A percentile compares a stretch with the other conserved stretches of the same genome.
These are phyloP conservation scores for Danio rerio DNA, from an alignment of 2,113 vertebrate genomes.

Conservation along the genomic window GRCz12tu NC_133182.1:34141001-34141500, in stretches of 20 bases:
- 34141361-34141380: too few species aligned
- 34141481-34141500: too few species aligned
- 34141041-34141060: conserved; percentile 56
- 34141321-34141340: too few species aligned
- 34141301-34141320: too few species aligned
- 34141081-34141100: conserved; percentile 41
- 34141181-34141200: conserved; percentile 22
- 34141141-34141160: conserved; percentile 57
- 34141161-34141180: conserved; percentile 32
- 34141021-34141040: conserved; percentile 36
- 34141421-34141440: too few species aligned
- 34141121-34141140: conserved; percentile 42
- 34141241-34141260: neutral
- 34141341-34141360: too few species aligned
- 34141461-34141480: too few species aligned
- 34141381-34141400: too few species aligned
- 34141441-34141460: too few species aligned
- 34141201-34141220: conserved; percentile 16
- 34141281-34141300: too few species aligned
- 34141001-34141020: conserved; percentile 54
- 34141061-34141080: conserved; percentile 52
- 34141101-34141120: conserved; percentile 62
- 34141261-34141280: too few species aligned
- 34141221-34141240: conserved; percentile 3
- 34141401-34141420: too few species aligned